These are phyloP conservation scores for Sturnira hondurensis DNA, from an alignment of 2,113 vertebrate genomes.

Conservation along the genomic window DNA sequence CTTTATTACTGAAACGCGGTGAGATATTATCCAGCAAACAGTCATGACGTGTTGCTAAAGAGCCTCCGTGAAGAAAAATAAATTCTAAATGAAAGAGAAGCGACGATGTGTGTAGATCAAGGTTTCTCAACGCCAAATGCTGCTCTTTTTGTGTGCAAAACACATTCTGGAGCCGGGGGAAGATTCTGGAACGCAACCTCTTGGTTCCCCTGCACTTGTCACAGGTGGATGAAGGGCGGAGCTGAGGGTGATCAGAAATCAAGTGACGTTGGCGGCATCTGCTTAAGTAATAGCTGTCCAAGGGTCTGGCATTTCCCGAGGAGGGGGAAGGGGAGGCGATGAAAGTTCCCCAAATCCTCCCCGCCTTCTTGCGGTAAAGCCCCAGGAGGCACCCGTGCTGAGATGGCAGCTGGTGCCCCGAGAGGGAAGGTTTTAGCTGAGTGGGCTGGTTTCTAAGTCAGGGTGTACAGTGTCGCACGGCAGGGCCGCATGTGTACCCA, in stretches of 20 bases:
- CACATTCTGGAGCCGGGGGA: not conserved
- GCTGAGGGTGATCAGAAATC: not conserved
- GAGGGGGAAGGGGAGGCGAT: not conserved
- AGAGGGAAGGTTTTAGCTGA: not conserved
- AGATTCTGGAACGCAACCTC: not conserved
- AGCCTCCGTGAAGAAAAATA: not conserved
- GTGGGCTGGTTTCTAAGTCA: not conserved
- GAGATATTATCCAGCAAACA: not conserved
- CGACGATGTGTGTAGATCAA: not conserved
- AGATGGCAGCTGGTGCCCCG: not conserved
- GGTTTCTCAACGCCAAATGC: not conserved
- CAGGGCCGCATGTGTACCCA: not conserved
- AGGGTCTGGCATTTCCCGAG: not conserved
- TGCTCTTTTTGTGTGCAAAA: not conserved
- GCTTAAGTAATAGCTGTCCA: not conserved
- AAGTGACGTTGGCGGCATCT: not conserved
- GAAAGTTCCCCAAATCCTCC: not conserved
- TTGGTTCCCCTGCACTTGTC: not conserved
- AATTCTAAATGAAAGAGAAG: not conserved
- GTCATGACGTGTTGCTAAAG: not conserved
- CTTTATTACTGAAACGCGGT: not conserved
- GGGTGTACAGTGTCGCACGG: fast-evolving
- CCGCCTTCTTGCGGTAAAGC: not conserved
- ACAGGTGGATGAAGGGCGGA: not conserved
- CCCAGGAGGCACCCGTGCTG: not conserved